Conservation (phyloP, 2,888 invertebrate genomes). For the Conops quadrifasciatus region DNA sequence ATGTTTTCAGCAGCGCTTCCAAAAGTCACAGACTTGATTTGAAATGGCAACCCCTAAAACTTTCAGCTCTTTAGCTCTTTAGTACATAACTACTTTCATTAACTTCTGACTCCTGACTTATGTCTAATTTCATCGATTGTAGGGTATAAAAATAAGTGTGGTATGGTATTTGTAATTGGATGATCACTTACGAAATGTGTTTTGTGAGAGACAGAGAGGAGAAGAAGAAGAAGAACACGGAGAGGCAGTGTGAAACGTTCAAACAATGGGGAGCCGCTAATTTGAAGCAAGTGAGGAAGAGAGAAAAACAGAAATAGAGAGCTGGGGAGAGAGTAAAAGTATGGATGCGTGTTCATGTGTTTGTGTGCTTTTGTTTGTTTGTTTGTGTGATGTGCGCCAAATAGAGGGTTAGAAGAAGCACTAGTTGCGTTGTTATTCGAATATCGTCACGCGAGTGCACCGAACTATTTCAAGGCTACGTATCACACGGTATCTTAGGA, state of each 20-base stretch:
- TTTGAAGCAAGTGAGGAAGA: not conserved
- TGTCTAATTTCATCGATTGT: constrained; percentile 6
- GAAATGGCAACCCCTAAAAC: no score
- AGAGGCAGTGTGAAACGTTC: not conserved
- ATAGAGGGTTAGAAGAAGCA: constrained; percentile 35
- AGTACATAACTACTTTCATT: no score
- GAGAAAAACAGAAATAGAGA: constrained; percentile 1
- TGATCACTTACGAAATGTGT: constrained; percentile 31
- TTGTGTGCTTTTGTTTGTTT: no score
- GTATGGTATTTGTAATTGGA: constrained; percentile 22
- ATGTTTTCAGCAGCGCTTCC: no score
- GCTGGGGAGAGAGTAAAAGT: not conserved
- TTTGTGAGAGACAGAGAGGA: not conserved
- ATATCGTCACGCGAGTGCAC: constrained; percentile 63
- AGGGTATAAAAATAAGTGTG: constrained; percentile 7
- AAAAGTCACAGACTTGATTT: no score
- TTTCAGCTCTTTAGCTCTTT: no score
- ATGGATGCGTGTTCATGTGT: not conserved
- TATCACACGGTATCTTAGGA: constrained; percentile 59
- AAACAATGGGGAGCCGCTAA: no score
- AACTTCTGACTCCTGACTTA: not conserved
- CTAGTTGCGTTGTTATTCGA: constrained; percentile 37
- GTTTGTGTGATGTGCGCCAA: not conserved
- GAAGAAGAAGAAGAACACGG: not conserved
- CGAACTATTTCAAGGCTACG: constrained; percentile 67